Evolutionary conservation across 1,140 invertebrate species (phyloP).

Genomic region (Pogonognathellus flavescens): DNA sequence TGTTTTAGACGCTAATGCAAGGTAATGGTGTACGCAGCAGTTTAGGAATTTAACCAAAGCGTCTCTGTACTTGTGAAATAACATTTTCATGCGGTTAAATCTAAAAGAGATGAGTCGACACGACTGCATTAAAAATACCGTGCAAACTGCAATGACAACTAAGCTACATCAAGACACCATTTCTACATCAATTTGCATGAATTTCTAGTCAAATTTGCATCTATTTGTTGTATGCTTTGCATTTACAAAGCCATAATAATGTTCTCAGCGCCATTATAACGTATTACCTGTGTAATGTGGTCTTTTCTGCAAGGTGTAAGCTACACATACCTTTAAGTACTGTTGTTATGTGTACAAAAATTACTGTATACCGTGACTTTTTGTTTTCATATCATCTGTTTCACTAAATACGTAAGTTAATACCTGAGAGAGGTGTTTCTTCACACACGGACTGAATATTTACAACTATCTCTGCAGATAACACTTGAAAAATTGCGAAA

Average conservation of each 20-base stretch:
- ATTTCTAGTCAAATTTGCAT: neutral
- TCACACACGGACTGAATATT: too few species aligned
- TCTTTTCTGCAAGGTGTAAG: too few species aligned
- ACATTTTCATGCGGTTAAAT: slow-evolving; percentile 25
- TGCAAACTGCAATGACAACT: slow-evolving; percentile 16
- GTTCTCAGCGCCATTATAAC: neutral
- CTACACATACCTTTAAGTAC: too few species aligned
- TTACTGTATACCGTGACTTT: too few species aligned
- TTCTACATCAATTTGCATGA: neutral
- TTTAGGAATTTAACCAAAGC: neutral
- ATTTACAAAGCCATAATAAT: neutral
- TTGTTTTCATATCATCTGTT: too few species aligned
- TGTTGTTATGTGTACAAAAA: too few species aligned
- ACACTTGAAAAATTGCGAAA: too few species aligned
- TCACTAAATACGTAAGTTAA: too few species aligned
- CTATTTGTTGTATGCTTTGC: neutral
- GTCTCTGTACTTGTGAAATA: slow-evolving; percentile 22
- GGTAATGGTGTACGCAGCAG: neutral
- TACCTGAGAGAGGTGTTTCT: too few species aligned
- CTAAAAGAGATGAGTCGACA: neutral
- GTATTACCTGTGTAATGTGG: too few species aligned
- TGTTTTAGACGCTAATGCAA: neutral
- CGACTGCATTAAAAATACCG: slow-evolving; percentile 9
- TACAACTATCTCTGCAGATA: too few species aligned
- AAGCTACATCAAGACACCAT: neutral